These are phyloP conservation scores for Mobula hypostoma DNA, from an alignment of 2,113 vertebrate genomes.

Conservation along the genomic window DNA sequence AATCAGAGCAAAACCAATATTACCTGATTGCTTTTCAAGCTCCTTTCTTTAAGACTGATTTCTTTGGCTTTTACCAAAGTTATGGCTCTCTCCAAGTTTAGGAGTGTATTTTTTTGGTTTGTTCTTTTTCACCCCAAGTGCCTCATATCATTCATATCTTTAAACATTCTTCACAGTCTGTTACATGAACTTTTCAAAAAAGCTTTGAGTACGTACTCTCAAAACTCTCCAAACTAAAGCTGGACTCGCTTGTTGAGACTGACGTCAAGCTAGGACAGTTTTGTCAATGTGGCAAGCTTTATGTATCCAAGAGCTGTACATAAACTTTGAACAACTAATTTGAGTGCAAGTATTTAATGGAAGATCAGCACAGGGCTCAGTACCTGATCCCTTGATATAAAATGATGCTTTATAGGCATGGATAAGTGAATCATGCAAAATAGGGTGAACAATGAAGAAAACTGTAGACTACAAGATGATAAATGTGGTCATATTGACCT, in stretches of 20 bases:
- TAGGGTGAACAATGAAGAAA: too few species aligned
- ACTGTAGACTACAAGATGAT: too few species aligned
- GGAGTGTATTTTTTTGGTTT: neutral
- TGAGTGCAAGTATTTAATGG: neutral
- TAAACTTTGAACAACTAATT: neutral
- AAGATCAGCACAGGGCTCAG: too few species aligned
- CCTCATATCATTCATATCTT: neutral
- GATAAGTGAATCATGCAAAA: too few species aligned
- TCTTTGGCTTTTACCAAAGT: neutral
- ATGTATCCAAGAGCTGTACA: neutral
- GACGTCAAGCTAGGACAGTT: neutral
- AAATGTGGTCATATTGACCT: too few species aligned
- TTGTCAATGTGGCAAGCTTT: neutral
- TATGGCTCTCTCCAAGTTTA: neutral
- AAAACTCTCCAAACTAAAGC: neutral
- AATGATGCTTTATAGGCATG: too few species aligned
- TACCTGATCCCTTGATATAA: too few species aligned
- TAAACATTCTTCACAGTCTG: constrained; percentile 10
- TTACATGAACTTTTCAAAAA: neutral
- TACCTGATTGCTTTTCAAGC: neutral
- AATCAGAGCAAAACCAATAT: neutral
- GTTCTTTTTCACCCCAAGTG: neutral
- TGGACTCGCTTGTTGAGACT: neutral
- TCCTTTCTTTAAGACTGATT: neutral
- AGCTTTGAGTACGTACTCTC: neutral